Base-by-base conservation (phyloP, 2,797 vertebrate species). In the Anguilla megastoma region DNA sequence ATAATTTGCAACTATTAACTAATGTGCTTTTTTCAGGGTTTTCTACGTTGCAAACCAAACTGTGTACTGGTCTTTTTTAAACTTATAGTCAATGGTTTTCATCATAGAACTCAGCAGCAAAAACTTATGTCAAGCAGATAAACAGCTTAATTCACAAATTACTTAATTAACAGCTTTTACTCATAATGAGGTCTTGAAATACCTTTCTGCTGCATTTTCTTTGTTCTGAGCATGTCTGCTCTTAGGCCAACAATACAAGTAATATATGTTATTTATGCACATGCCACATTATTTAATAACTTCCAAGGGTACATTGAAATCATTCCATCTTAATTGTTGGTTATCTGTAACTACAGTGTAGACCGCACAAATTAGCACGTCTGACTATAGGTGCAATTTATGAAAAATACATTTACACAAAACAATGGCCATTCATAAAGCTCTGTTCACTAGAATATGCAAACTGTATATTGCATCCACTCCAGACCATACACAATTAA, bases 131-230 rank as follows among this genome's bases (percentile, higher is more conserved):
- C 52, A 82, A 88, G 33, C 71, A 85, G 87, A 88, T 36, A 45
- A 88, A 87, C 74, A 79, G 74, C 16, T 41, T 41, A 41, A 21
- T 69, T 18, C 12, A 69, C 27, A 6, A 69, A 69, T n/a, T 85
- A 79, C 2, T 79, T 79, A 41, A 79, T 41, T 85, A 90, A 92
- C 88, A 90, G 92, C 93, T 95, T 96, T 94, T 94, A 94, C 93
- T 95, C 93, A 94, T 94, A 80, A 90, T 69, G 89, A 91, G 90
- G 86, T 90, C 87, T 89, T 56, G 90, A 88, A 92, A 89, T 85
- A 90, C 45, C 87, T 87, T 92, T 88, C 90, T 87, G 85, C 18
- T 82, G 41, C 41, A 82, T 24, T 8, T n/a, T 50, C 41, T n/a
- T 82, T 2, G n/a, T 82, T 50, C 16, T 48, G 7, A 82, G 21